Base-by-base conservation (phyloP, 2,888 invertebrate genomes). In the Cheilosia grossa region DNA sequence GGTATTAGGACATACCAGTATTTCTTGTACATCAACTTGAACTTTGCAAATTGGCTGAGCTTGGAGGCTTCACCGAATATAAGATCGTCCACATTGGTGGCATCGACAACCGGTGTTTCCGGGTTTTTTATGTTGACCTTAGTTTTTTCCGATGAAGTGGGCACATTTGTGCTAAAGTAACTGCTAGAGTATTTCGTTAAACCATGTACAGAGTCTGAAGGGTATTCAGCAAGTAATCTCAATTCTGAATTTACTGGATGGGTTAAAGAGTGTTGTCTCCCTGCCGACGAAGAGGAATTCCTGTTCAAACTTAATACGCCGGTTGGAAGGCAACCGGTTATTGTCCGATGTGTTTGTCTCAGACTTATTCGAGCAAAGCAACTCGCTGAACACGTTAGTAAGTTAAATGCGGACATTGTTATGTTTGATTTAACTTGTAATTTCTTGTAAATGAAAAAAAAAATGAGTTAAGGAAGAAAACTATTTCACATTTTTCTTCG, bases 1-100 rank as follows among this genome's bases (percentile, higher is more conserved):
- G 98, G 99, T 75, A 99, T 93, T 75, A 98, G 93, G 70, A 99
- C 96, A 92, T 99, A 98, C 97, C 99, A 99, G 92, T 99, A 99
- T 90, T 98, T 96, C 91, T 96, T 96, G 90, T 97, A 97, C 95
- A 98, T 97, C 89, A 95, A 93, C 91, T 98, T 98, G 92, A 99
- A 98, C 89, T 94, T 95, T 88, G 96, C 94, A 89, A 97, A 95
- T 2, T 98, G 90, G 1, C 95, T 94, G 83, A 88, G 92, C 89
- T 90, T 96, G 94, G 91, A 91, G 13, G 89, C 75, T 4, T 90
- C 90, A 3, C 90, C 91, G 44, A 91, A 91, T 7, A 91, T 87
- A 10, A 90, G 89, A 19, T 79, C 88, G 3, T 90, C 88, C 6
- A 89, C 85, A 33, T 80, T 64, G 4, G 30, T 42, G 13, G 59